Percentiles rank a stretch among this genome's conserved stretches.
phyloP scores from a whole-genome alignment of 2,888 invertebrate genomes.

The Lepidochrysops patricia region DNA sequence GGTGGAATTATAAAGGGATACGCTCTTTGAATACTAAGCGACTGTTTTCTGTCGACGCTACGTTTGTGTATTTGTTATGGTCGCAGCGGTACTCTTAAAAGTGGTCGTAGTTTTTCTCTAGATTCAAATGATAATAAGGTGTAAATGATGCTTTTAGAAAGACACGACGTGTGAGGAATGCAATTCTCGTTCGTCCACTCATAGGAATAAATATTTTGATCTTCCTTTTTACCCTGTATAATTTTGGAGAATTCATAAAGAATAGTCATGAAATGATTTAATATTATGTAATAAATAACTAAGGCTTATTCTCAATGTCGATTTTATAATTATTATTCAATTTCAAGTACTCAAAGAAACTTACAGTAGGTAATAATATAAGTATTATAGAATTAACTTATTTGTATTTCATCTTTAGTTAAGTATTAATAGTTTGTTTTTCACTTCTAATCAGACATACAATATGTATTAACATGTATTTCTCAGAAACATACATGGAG shows the following conservation, averaged over 20 bases:
- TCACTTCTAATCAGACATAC: not conserved
- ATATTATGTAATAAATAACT: not conserved
- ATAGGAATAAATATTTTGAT: slow-evolving; percentile 1
- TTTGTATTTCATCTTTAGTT: too few species aligned
- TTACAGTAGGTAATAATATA: not conserved
- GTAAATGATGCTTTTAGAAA: slow-evolving; percentile 27
- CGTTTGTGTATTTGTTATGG: slow-evolving; percentile 27
- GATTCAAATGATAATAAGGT: slow-evolving; percentile 51
- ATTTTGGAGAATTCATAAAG: not conserved
- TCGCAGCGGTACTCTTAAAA: slow-evolving; percentile 37
- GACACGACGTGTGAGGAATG: slow-evolving; percentile 19
- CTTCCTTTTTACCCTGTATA: not conserved
- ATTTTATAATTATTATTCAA: too few species aligned
- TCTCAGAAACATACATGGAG: not conserved
- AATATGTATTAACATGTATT: not conserved
- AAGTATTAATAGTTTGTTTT: not conserved
- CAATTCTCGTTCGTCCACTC: not conserved
- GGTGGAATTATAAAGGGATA: slow-evolving; percentile 67
- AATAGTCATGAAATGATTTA: too few species aligned
- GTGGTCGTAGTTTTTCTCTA: slow-evolving; percentile 23
- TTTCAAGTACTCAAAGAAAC: too few species aligned
- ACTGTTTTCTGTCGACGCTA: slow-evolving; percentile 43
- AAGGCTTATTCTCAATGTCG: too few species aligned
- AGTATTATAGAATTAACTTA: too few species aligned
- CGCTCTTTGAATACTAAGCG: slow-evolving; percentile 67